Evolutionary conservation across 1,140 invertebrate species (phyloP), one percentile per base, ranked within the genome.

Genomic region (Parasteatoda tepidariorum): DNA sequence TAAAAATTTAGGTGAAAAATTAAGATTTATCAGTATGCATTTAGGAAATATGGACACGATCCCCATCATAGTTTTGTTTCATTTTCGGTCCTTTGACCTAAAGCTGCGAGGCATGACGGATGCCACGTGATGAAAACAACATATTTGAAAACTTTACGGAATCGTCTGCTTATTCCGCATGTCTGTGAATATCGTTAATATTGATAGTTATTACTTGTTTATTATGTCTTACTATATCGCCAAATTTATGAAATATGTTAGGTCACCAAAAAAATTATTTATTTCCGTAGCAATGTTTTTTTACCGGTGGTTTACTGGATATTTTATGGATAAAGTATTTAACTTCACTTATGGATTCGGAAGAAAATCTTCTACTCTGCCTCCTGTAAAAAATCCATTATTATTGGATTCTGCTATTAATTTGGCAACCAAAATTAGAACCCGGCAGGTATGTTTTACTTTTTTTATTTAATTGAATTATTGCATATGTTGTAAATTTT

Each of bases 301-400:
- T 13, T 82, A 61, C 33, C 66, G 78, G 9, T 70, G 48, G 54
- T 34, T 48, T 31, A 82, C 57, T 9, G 78, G 78, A 15, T 61
- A 28, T 61, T 22, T 70, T 11, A 62, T 67, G 18, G 78, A 82
- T 31, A 67, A 28, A 24, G 5, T 48, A 13, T 82, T 82, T 55
- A 48, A 66, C 1, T 38, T 55, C 13, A 30, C 62, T 3, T 61
- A 71, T 48, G 34, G n/a, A 22, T 71, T 82, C 54, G n/a, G 57
- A 31, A 59, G 34, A 28, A 70, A 61, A 54, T 38, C 66, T 22
- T 31, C 78, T 30, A 13, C 54, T 2, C 30, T 82, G 15, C 78
- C 78, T n/a, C 78, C 78, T 7, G 78, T 82, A 2, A 66, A 48
- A 22, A 82, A 82, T 71, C 78, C 78, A 11, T 22, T 82, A 33